A percentile compares a stretch with the other conserved stretches of the same genome.
Evolutionary conservation across 2,113 vertebrate genomes (phyloP).

Genomic region (Athene cunicularia): DNA sequence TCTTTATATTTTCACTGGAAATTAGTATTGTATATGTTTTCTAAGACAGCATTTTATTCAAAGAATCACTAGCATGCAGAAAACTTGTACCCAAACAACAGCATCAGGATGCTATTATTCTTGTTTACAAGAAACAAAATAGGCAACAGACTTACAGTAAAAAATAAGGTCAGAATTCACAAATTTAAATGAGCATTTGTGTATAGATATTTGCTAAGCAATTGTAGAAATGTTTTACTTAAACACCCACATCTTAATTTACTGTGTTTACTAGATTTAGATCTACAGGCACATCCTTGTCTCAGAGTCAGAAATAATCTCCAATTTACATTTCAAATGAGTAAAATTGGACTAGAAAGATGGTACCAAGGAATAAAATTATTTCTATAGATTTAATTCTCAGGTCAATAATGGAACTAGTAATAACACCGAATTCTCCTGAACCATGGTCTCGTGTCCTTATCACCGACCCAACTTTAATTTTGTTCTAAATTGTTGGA

Average conservation of each 20-base stretch:
- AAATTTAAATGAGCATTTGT: background rate
- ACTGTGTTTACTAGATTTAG: background rate
- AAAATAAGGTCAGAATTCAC: background rate
- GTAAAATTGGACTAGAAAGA: background rate
- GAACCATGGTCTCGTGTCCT: background rate
- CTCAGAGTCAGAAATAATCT: background rate
- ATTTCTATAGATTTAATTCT: background rate
- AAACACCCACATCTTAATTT: background rate
- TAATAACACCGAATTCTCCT: background rate
- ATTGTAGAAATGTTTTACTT: background rate
- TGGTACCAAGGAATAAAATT: background rate
- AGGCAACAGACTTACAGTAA: background rate
- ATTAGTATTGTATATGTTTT: background rate
- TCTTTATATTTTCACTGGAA: background rate
- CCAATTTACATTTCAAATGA: background rate
- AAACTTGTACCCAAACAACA: background rate
- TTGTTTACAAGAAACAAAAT: background rate
- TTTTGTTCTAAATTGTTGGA: background rate
- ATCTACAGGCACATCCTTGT: background rate
- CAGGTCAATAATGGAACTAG: background rate
- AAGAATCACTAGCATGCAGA: background rate
- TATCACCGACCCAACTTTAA: background rate
- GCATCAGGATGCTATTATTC: rapidly evolving
- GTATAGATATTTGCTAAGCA: background rate
- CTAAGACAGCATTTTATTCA: background rate